Percentiles rank a stretch among this genome's conserved stretches.
These are phyloP conservation scores for Pseudocheirus occidentalis DNA, from an alignment of 2,797 vertebrate genomes.

Conservation along the genomic window DNA sequence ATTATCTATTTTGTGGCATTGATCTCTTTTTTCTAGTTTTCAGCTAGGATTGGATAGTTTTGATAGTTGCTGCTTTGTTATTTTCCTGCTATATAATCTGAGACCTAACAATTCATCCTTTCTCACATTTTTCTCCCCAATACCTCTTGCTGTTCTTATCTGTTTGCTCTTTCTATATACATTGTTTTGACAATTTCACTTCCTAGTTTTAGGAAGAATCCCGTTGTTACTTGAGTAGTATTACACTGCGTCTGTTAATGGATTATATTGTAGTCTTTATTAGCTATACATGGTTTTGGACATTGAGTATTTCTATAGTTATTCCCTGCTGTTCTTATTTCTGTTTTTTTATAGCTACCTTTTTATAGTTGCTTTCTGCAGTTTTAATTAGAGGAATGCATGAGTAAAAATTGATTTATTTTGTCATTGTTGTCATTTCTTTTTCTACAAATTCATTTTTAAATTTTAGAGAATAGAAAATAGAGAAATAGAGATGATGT, in stretches of 20 bases:
- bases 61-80: background rate
- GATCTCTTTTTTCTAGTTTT: background rate
- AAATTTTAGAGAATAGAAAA: background rate
- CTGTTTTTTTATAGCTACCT: background rate
- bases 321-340: background rate
- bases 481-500: background rate
- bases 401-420: background rate
- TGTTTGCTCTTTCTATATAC: background rate
- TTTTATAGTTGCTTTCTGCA: background rate
- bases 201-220: background rate
- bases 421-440: background rate
- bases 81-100: background rate
- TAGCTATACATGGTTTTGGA: background rate
- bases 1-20: background rate
- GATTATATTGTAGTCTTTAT: no score
- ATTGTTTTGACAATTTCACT: background rate
- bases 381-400: background rate
- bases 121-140: background rate
- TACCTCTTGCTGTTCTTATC: background rate
- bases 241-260: background rate
- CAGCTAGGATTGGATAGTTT: background rate
- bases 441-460: background rate
- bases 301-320: background rate
- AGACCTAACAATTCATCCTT: background rate
- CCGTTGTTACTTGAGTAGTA: background rate